Conservation (phyloP, 2,113 vertebrate species). For the Corythoichthys intestinalis region DNA sequence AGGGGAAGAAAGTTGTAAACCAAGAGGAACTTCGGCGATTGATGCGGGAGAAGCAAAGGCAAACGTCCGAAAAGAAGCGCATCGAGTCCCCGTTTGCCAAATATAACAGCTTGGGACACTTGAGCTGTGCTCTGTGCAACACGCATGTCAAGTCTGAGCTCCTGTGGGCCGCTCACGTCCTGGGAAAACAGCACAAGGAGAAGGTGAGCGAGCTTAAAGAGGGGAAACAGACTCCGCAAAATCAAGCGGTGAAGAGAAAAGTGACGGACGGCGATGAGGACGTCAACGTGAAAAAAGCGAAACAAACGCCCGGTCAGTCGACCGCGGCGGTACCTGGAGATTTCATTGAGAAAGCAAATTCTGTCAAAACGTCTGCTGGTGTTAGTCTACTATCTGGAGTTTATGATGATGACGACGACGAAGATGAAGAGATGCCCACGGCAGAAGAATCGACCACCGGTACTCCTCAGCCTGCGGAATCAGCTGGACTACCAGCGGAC, state of each 20-base stretch:
- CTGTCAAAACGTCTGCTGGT: constrained; percentile 41
- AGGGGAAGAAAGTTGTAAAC: constrained; percentile 79
- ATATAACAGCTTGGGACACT: constrained; percentile 87
- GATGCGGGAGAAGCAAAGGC: constrained; percentile 87
- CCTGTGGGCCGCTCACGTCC: constrained; percentile 88
- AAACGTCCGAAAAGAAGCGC: constrained; percentile 76
- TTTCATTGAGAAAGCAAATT: constrained; percentile 62
- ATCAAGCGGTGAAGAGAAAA: constrained; percentile 76
- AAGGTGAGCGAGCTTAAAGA: constrained; percentile 80
- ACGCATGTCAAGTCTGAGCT: constrained; percentile 83
- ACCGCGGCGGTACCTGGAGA: constrained; percentile 63
- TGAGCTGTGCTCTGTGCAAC: constrained; percentile 84
- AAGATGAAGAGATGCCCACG: constrained; percentile 36
- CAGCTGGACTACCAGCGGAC: constrained; percentile 65
- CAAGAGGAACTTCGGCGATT: constrained; percentile 90
- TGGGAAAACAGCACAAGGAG: constrained; percentile 90
- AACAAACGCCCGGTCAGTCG: constrained; percentile 49
- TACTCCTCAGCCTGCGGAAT: constrained; percentile 22
- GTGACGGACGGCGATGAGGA: constrained; percentile 63
- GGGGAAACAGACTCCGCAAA: constrained; percentile 52
- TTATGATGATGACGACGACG: constrained; percentile 73
- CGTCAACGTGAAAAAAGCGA: constrained; percentile 69
- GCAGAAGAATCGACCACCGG: constrained; percentile 11
- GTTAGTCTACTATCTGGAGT: constrained; percentile 74
- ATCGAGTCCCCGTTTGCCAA: constrained; percentile 89